Percentiles rank a stretch among this genome's conserved stretches.
Conservation (phyloP, 2,888 invertebrate species). For the Acleris holmiana region DNA sequence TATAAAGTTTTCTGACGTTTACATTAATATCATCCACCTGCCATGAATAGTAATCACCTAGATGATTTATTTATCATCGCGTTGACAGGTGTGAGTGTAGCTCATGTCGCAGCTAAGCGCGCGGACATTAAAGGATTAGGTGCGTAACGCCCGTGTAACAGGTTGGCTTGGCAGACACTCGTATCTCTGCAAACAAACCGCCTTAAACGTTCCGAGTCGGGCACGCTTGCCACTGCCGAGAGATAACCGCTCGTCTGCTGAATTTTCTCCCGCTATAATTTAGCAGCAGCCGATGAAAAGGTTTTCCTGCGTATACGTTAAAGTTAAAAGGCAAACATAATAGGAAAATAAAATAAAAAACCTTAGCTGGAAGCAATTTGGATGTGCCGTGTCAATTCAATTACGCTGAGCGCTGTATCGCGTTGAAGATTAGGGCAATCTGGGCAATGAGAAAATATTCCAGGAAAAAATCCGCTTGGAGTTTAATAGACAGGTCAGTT, state of each 20-base stretch:
- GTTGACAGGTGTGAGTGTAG: conserved; percentile 54
- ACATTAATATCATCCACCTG: background rate
- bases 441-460: conserved; percentile 71
- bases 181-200: conserved; percentile 50
- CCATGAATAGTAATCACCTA: background rate
- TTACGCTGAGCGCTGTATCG: conserved; percentile 56
- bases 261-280: conserved; percentile 31
- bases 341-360: conserved; percentile 56
- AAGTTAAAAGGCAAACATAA: conserved; percentile 45
- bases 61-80: conserved; percentile 45
- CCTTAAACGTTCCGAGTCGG: conserved; percentile 49
- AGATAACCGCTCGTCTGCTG: conserved; percentile 5
- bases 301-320: conserved; percentile 29
- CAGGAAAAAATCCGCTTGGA: conserved; percentile 59
- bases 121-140: conserved; percentile 63
- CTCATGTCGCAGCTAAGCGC: conserved; percentile 49
- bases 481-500: conserved; percentile 63
- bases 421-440: conserved; percentile 63
- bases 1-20: conserved; percentile 1
- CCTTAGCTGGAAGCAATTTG: conserved; percentile 58
- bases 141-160: conserved; percentile 44
- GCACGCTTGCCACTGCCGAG: conserved; percentile 11
- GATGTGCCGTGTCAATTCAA: conserved; percentile 63
- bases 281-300: conserved; percentile 23
- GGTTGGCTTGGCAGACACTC: conserved; percentile 38